A percentile compares a stretch with the other conserved stretches of the same genome.
These are phyloP conservation scores for Apamea sordens DNA, from an alignment of 2,888 invertebrate species.

Conservation along the genomic window DNA sequence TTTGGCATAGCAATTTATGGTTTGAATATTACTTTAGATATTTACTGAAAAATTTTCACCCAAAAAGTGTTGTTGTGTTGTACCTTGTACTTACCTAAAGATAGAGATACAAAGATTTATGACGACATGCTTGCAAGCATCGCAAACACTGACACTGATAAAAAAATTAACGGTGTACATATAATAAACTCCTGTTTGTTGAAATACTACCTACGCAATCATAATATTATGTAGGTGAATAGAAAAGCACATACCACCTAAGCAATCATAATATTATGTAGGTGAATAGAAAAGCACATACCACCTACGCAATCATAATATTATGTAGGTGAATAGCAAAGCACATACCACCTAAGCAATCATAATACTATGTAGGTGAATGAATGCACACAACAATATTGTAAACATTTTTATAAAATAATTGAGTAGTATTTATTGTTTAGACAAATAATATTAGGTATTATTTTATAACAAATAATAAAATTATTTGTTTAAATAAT, in stretches of 20 bases:
- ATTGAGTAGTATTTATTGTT: too few relatives aligned
- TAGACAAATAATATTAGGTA: too few relatives aligned
- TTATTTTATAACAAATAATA: too few relatives aligned
- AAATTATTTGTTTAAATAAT: neutral
- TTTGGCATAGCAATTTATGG: neutral
- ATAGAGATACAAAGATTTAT: slow-evolving; percentile 1
- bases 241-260: too few relatives aligned
- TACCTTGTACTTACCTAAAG: slow-evolving; percentile 39
- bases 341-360: neutral
- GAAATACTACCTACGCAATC: neutral
- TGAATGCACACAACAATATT: neutral
- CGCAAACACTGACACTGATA: slow-evolving; percentile 23
- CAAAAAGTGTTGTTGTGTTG: slow-evolving; percentile 1
- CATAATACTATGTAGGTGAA: too few relatives aligned
- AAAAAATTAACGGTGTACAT: neutral
- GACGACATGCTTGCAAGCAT: neutral
- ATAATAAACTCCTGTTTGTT: neutral
- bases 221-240: too few relatives aligned
- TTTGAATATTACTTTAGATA: neutral
- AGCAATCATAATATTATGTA: too few relatives aligned
- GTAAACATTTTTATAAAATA: neutral
- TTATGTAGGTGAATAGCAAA: too few relatives aligned
- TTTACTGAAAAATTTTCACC: neutral
- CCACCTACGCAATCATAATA: neutral
- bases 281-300: too few relatives aligned